A percentile compares a stretch with the other conserved stretches of the same genome.
Evolutionary conservation across 2,113 vertebrate species (phyloP).

Genomic region (Canis aureus): DNA sequence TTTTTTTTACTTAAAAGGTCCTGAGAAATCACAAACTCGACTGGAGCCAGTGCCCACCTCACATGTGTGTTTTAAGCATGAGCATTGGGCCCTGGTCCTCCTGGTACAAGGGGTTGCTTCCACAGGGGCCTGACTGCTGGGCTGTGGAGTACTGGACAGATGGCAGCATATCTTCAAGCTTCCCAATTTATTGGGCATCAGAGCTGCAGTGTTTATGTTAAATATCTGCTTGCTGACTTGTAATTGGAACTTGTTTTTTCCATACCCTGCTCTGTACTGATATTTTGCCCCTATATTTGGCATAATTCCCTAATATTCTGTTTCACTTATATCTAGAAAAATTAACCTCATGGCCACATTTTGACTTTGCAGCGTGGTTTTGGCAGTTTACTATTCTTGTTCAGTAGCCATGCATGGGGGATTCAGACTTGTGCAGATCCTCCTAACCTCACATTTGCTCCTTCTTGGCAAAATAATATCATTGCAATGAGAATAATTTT

Average conservation of each 20-base stretch:
- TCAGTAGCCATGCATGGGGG: background rate
- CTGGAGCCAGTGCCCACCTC: too few relatives aligned
- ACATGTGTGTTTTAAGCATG: background rate
- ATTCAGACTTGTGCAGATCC: background rate
- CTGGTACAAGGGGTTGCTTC: too few relatives aligned
- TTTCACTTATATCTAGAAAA: background rate
- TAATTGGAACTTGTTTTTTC: background rate
- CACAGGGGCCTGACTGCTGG: background rate
- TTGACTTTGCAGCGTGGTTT: background rate
- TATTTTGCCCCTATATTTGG: background rate
- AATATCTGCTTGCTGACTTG: background rate
- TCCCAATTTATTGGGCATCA: accelerated
- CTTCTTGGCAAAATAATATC: background rate
- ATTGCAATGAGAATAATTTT: background rate
- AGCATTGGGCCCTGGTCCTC: background rate
- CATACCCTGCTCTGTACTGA: background rate
- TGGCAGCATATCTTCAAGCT: too few relatives aligned
- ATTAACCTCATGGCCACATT: background rate
- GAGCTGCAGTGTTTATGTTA: background rate
- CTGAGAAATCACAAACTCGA: background rate
- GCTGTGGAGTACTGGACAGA: background rate
- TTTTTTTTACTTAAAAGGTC: background rate
- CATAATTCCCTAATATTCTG: accelerated
- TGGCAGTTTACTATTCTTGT: background rate
- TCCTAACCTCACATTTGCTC: background rate